These are phyloP conservation scores for Trachymyrmex septentrionalis DNA, from an alignment of 1,140 invertebrate genomes.

Conservation along the genomic window DNA sequence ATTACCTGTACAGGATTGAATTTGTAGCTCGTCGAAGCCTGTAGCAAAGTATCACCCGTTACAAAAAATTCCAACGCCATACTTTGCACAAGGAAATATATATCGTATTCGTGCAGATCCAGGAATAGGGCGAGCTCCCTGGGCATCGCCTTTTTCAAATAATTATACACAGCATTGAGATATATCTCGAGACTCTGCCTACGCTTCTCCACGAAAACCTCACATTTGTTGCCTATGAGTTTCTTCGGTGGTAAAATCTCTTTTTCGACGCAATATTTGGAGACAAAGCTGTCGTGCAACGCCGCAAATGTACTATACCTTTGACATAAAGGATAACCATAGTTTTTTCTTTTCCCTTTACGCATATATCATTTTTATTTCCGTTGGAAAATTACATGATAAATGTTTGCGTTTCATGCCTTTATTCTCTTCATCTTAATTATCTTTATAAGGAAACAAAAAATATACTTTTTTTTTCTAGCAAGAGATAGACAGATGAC, in stretches of 20 bases:
- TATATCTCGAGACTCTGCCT: conserved; percentile 93
- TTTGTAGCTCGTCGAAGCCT: conserved; percentile 88
- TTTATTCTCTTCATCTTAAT: background rate
- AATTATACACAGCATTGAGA: conserved; percentile 91
- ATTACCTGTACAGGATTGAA: conserved; percentile 92
- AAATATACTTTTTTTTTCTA: background rate
- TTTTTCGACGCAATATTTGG: conserved; percentile 92
- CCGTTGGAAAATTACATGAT: background rate
- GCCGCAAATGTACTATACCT: conserved; percentile 96
- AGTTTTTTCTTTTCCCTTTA: background rate
- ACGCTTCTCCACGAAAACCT: conserved; percentile 94
- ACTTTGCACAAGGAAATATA: conserved; percentile 93
- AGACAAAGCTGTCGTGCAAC: conserved; percentile 93
- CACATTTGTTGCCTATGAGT: conserved; percentile 92
- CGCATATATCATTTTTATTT: background rate
- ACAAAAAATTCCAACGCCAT: conserved; percentile 91
- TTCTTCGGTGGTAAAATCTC: conserved; percentile 97
- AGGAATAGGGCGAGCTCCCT: conserved; percentile 92
- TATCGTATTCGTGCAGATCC: conserved; percentile 94
- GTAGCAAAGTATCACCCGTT: conserved; percentile 90
- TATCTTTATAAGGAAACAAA: background rate
- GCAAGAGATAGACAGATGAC: too few relatives aligned
- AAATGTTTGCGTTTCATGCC: background rate
- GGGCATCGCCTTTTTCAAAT: conserved; percentile 92
- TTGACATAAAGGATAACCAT: background rate